phyloP scores from a whole-genome alignment of 2,113 vertebrate species.

The Nycticryphes semicollaris region DNA sequence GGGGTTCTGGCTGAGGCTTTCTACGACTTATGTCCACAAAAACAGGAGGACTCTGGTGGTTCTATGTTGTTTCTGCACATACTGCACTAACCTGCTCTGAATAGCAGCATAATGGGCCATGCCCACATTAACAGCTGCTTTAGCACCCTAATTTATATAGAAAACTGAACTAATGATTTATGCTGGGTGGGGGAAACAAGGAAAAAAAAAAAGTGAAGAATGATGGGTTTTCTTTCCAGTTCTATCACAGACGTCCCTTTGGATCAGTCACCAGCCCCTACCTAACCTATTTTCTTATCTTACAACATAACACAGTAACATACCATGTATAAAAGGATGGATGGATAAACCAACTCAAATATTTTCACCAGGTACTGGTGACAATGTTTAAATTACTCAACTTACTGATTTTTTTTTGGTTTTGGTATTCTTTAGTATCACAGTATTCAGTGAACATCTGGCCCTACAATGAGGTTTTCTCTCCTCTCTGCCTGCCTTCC shows the following conservation, averaged over 20 bases:
- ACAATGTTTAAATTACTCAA: neutral
- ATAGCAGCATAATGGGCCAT: neutral
- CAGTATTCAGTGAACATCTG: neutral
- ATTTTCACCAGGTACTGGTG: neutral
- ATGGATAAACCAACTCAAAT: neutral
- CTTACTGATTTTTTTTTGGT: neutral
- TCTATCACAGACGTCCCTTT: neutral
- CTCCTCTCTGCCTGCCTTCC: neutral
- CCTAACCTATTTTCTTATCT: neutral
- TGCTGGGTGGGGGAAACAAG: accelerated
- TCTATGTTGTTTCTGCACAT: neutral
- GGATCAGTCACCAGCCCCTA: neutral
- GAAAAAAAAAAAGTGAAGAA: neutral
- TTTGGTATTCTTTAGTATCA: neutral
- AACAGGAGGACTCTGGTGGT: neutral
- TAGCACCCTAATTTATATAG: neutral
- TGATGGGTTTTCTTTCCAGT: neutral
- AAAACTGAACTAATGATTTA: neutral
- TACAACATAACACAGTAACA: neutral
- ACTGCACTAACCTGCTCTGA: neutral
- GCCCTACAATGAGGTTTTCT: neutral
- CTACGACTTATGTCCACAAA: neutral
- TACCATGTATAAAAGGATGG: neutral
- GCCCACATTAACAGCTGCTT: neutral
- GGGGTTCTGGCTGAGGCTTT: neutral